Evolutionary conservation across 2,888 invertebrate genomes (phyloP).

Genomic region (Monochamus alternatus): DNA sequence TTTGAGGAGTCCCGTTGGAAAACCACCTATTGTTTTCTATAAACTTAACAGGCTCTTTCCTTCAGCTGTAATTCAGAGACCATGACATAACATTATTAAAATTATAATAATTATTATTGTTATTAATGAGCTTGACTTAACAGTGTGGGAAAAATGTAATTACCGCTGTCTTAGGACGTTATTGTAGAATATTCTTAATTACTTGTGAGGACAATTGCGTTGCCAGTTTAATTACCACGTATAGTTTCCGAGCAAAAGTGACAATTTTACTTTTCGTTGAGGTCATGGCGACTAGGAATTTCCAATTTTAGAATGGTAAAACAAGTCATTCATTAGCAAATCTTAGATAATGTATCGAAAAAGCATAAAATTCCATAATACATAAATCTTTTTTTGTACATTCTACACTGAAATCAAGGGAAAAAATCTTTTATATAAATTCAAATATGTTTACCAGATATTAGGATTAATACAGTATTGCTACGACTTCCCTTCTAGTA

Average conservation of each 20-base stretch:
- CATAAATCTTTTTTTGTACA: too few species aligned
- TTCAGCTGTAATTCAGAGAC: constrained; percentile 20
- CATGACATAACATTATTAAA: constrained; percentile 30
- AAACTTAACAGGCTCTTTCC: constrained; percentile 3
- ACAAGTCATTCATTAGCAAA: too few species aligned
- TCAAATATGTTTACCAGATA: too few species aligned
- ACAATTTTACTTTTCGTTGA: not conserved
- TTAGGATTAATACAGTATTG: too few species aligned
- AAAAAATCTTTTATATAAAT: too few species aligned
- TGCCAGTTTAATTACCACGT: not conserved
- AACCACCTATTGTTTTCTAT: not conserved
- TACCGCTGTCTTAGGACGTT: not conserved
- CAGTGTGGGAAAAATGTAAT: constrained; percentile 17
- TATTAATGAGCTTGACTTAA: constrained; percentile 26
- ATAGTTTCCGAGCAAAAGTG: not conserved
- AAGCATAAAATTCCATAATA: too few species aligned
- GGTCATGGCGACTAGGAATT: not conserved
- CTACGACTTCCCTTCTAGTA: too few species aligned
- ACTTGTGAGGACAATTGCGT: not conserved
- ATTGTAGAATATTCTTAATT: constrained; percentile 1
- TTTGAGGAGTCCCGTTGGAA: not conserved
- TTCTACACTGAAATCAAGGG: too few species aligned
- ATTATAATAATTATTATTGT: constrained; percentile 28
- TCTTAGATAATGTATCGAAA: too few species aligned
- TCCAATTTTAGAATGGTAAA: too few species aligned